These are phyloP conservation scores for Thamnaconus septentrionalis DNA, from an alignment of 2,113 vertebrate genomes.

Conservation along the genomic window DNA sequence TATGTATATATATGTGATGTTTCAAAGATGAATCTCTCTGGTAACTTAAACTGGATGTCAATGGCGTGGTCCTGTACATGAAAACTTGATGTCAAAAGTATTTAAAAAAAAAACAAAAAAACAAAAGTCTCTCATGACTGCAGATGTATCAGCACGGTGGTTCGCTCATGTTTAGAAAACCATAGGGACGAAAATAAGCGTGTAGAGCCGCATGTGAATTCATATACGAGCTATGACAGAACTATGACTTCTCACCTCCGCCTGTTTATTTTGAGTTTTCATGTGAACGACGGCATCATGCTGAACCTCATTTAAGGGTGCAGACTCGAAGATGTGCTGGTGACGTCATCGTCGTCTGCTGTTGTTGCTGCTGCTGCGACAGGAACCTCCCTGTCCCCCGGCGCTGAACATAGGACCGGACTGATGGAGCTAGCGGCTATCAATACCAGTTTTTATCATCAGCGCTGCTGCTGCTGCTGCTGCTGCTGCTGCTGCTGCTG, in stretches of 20 bases:
- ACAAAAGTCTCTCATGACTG: constrained; percentile 19
- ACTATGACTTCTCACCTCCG: background rate
- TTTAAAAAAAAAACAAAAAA: constrained; percentile 4
- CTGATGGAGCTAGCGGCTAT: constrained; percentile 9
- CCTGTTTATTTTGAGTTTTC: constrained; percentile 2
- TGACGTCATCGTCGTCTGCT: background rate
- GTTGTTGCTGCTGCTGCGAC: background rate
- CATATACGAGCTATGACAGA: constrained; percentile 19
- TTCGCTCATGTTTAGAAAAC: constrained; percentile 26
- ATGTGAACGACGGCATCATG: background rate
- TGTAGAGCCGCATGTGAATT: constrained; percentile 30
- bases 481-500: too few species aligned
- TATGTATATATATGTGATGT: too few species aligned
- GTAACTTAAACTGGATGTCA: constrained; percentile 43
- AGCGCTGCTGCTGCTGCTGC: constrained; percentile 45
- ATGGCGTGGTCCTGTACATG: constrained; percentile 29
- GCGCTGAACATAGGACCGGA: too few species aligned
- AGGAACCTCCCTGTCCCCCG: too few species aligned
- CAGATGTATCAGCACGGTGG: constrained; percentile 29
- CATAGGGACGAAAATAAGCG: constrained; percentile 9
- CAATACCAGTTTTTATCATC: constrained; percentile 27
- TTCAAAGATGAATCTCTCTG: too few species aligned
- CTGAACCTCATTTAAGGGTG: background rate
- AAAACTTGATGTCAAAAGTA: constrained; percentile 45
- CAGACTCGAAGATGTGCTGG: too few species aligned